Percentiles rank a stretch among this genome's conserved stretches.
These are phyloP conservation scores for Platanista minor DNA, from an alignment of 2,113 vertebrate species.

Conservation along the genomic window DNA sequence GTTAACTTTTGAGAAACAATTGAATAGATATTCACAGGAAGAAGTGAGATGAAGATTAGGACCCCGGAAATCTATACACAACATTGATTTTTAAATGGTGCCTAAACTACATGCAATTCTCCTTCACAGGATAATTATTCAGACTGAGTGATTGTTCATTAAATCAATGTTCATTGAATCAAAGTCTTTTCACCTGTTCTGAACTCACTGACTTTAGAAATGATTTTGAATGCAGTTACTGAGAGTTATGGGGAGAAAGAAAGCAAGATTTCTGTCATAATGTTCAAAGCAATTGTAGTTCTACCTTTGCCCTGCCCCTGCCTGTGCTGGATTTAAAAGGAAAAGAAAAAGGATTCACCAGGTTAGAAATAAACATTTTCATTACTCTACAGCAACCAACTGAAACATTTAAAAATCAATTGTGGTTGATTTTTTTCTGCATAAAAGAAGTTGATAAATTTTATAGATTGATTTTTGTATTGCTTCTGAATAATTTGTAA, in stretches of 20 bases:
- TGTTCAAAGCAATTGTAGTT: neutral
- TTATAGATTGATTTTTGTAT: neutral
- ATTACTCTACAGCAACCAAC: neutral
- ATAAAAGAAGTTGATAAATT: constrained; percentile 10
- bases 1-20: neutral
- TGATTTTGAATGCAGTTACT: constrained; percentile 27
- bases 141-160: constrained; percentile 11
- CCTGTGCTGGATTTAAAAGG: neutral
- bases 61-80: constrained; percentile 14
- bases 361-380: neutral
- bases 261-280: neutral
- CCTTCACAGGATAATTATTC: constrained; percentile 45
- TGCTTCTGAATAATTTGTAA: neutral
- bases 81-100: constrained; percentile 50
- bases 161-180: constrained; percentile 53
- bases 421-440: neutral
- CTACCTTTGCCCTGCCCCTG: neutral
- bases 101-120: constrained; percentile 36
- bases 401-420: constrained; percentile 41
- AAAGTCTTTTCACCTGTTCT: constrained; percentile 43
- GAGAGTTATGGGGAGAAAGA: neutral
- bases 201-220: constrained; percentile 33
- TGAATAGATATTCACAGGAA: neutral
- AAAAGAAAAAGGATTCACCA: neutral
- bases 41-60: neutral